phyloP scores from a whole-genome alignment of 2,888 invertebrate species.

The Hanleya hanleyi region DNA sequence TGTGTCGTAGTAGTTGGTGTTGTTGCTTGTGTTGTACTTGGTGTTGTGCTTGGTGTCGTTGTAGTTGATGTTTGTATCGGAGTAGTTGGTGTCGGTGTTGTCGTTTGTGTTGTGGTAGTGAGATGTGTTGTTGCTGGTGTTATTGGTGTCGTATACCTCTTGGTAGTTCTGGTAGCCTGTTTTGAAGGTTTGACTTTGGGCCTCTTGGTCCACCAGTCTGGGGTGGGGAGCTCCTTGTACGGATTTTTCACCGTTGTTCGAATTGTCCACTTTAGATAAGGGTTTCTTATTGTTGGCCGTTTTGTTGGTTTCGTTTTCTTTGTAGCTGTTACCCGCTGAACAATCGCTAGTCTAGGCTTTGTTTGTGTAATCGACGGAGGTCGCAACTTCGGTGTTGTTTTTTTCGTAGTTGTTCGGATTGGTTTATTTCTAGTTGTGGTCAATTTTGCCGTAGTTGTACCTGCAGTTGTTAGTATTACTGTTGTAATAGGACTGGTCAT shows the following conservation, averaged over 20 bases:
- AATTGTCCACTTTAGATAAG: no score
- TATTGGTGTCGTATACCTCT: not conserved
- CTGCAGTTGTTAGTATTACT: no score
- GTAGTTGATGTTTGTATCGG: not conserved
- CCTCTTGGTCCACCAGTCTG: not conserved
- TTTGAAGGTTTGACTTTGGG: not conserved
- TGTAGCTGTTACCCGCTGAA: no score
- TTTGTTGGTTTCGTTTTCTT: not conserved
- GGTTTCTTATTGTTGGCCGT: not conserved
- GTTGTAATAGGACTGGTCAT: no score
- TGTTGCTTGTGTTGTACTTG: constrained; percentile 7
- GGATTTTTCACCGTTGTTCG: constrained; percentile 6
- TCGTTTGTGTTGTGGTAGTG: not conserved
- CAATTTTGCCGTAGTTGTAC: no score
- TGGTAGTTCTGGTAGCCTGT: not conserved
- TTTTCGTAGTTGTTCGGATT: no score
- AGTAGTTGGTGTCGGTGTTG: constrained; percentile 3
- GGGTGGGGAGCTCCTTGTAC: not conserved
- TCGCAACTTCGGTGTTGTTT: no score
- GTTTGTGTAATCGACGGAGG: no score
- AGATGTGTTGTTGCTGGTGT: not conserved
- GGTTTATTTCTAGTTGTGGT: no score
- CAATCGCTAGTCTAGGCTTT: no score
- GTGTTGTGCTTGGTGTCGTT: constrained; percentile 9
- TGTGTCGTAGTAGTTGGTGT: constrained; percentile 9